Evolutionary conservation across 2,797 vertebrate genomes (phyloP), one percentile per base, ranked within the genome.

Genomic region (Danio choprae): DNA sequence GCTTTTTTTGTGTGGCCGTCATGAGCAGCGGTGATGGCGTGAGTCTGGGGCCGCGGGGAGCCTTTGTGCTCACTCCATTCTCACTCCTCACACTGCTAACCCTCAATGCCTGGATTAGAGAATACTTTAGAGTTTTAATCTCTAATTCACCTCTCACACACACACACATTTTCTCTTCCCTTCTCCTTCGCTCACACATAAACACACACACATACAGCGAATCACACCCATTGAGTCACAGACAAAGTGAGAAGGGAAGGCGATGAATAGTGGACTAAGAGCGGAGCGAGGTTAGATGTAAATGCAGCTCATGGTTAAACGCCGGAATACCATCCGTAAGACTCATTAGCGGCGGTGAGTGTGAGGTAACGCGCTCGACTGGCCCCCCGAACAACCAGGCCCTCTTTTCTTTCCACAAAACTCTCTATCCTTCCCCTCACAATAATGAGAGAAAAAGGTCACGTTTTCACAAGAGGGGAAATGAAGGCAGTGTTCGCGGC

Each of bases 401-500:
- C 41, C 56, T 41, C 56, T 82, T 81, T 86, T 75, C 87, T 93
- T 95, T 93, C 87, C 94, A 77, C 84, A 83, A 86, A 74, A 72
- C 73, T 79, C 63, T 72, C 55, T 72, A 77, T 75, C 58, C 74
- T 82, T 85, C n/a, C 81, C 84, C 79, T 80, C 43, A 67, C 87
- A 91, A 91, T 94, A 95, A 91, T 93, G 92, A 96, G 94, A 92
- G 92, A 95, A 92, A 92, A 97, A 96, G 97, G 96, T 97, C 96
- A 97, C 92, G 89, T 92, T 96, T 95, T 95, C 92, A 93, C 90
- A 90, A 93, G 22, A 64, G 80, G 70, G 58, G 65, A 20, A 56
- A 76, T 63, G n/a, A 96, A 95, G 93, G 90, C 89, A 88, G 92
- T 93, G 93, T 94, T 95, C 94, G 92, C 87, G 87, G 93, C 93